phyloP scores from a whole-genome alignment of 2,888 invertebrate genomes.

The Gryllus longicercus region DNA sequence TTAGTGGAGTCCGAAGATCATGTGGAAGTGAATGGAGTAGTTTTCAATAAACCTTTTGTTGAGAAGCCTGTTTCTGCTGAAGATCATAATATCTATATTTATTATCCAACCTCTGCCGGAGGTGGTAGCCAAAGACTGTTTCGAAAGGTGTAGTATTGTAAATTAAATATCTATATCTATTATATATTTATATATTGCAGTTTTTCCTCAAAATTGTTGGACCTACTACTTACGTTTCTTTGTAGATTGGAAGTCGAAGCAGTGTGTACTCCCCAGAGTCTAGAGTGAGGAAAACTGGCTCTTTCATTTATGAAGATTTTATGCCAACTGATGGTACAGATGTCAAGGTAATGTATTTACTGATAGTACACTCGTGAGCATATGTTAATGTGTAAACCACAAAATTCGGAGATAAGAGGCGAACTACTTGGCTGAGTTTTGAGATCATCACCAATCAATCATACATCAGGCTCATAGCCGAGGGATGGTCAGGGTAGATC shows the following conservation, averaged over 20 bases:
- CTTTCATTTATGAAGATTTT: slow-evolving; percentile 99
- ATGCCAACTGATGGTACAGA: slow-evolving; percentile 98
- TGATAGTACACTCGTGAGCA: neutral
- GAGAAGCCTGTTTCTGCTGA: slow-evolving; percentile 99
- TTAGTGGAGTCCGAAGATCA: slow-evolving; percentile 94
- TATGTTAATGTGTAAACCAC: too few relatives aligned
- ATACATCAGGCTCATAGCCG: too few relatives aligned
- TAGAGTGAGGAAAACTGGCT: slow-evolving; percentile 92
- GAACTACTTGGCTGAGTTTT: too few relatives aligned
- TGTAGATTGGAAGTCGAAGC: slow-evolving; percentile 93
- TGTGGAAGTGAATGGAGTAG: slow-evolving; percentile 92
- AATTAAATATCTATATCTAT: slow-evolving; percentile 28
- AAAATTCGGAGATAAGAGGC: too few relatives aligned
- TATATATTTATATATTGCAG: slow-evolving; percentile 19
- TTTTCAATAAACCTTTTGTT: slow-evolving; percentile 97
- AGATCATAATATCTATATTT: slow-evolving; percentile 99
- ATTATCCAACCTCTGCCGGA: slow-evolving; percentile 97
- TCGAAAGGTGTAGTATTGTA: slow-evolving; percentile 71
- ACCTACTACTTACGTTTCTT: slow-evolving; percentile 34
- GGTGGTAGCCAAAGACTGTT: slow-evolving; percentile 97
- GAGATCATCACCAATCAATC: too few relatives aligned
- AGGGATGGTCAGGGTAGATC: too few relatives aligned
- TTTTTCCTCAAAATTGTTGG: neutral
- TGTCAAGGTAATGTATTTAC: slow-evolving; percentile 54
- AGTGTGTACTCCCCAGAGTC: slow-evolving; percentile 98